These are phyloP conservation scores for Ciconia maguari DNA, from an alignment of 2,113 vertebrate species.

Conservation along the genomic window DNA sequence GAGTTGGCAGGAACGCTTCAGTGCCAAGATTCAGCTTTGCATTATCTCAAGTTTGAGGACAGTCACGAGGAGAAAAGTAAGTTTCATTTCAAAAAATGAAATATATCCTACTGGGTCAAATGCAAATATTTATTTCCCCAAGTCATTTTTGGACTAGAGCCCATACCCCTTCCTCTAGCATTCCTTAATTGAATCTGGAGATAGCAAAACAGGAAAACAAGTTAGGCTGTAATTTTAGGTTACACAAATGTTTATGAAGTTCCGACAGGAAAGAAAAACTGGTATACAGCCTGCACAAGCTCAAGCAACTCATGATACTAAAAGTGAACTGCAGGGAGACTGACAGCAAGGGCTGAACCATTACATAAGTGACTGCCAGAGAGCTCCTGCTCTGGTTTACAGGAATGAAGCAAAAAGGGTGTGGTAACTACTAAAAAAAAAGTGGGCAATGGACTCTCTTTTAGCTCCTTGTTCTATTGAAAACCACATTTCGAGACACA, in stretches of 20 bases:
- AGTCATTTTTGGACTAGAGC: not conserved
- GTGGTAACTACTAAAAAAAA: slow-evolving; percentile 48
- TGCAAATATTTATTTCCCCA: slow-evolving; percentile 35
- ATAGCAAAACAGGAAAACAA: not conserved
- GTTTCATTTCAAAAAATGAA: slow-evolving; percentile 3
- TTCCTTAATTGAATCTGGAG: not conserved
- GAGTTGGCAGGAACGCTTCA: not conserved
- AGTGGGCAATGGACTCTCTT: not conserved
- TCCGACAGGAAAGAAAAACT: slow-evolving; percentile 31
- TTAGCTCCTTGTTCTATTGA: slow-evolving; percentile 31
- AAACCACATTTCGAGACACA: slow-evolving; percentile 21
- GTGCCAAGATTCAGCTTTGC: not conserved
- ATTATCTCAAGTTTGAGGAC: not conserved
- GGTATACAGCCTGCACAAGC: slow-evolving; percentile 2
- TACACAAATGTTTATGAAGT: slow-evolving; percentile 42
- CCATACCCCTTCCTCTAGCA: not conserved
- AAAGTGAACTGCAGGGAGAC: not conserved
- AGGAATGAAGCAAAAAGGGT: slow-evolving; percentile 50
- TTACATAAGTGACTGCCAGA: slow-evolving; percentile 1
- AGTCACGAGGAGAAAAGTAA: not conserved
- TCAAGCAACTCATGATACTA: not conserved
- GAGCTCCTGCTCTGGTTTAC: slow-evolving; percentile 23
- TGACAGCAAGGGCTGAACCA: slow-evolving; percentile 12
- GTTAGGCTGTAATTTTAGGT: slow-evolving; percentile 15
- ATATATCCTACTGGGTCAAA: not conserved